Conservation (phyloP, 2,888 invertebrate species). For the Spilarctia lutea region DNA sequence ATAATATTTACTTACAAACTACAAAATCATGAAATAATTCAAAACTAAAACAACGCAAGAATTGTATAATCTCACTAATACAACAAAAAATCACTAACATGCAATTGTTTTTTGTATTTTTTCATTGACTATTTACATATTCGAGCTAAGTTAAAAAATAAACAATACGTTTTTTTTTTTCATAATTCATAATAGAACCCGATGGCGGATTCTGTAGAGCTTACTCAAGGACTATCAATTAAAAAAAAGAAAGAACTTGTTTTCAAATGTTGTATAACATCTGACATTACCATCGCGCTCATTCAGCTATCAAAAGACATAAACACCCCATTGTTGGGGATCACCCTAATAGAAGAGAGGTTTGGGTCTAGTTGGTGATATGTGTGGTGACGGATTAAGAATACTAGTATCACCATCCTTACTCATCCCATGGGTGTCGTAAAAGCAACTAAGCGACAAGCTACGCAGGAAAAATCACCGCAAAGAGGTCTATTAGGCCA, state of each 20-base stretch:
- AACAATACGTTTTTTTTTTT: background rate
- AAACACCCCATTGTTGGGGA: no score
- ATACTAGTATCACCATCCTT: no score
- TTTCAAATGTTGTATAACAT: background rate
- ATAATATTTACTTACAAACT: slow-evolving; percentile 4
- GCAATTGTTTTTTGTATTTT: slow-evolving; percentile 52
- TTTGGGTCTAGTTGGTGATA: no score
- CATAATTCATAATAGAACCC: background rate
- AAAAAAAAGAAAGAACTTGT: background rate
- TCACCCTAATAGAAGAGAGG: no score
- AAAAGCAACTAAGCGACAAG: no score
- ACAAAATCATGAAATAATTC: slow-evolving; percentile 19
- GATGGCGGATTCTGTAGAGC: background rate
- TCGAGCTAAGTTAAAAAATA: slow-evolving; percentile 22
- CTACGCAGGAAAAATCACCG: no score
- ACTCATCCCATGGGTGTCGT: no score
- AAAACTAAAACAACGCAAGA: slow-evolving; percentile 24
- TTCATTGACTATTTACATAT: slow-evolving; percentile 49
- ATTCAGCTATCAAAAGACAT: background rate
- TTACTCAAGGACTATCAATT: background rate
- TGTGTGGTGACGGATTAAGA: no score
- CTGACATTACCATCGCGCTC: background rate
- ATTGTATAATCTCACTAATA: slow-evolving; percentile 27
- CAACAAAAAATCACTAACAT: slow-evolving; percentile 41
- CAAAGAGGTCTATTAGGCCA: no score